phyloP scores from a whole-genome alignment of 2,888 invertebrate genomes.

The Rhyacophila evoluta region DNA sequence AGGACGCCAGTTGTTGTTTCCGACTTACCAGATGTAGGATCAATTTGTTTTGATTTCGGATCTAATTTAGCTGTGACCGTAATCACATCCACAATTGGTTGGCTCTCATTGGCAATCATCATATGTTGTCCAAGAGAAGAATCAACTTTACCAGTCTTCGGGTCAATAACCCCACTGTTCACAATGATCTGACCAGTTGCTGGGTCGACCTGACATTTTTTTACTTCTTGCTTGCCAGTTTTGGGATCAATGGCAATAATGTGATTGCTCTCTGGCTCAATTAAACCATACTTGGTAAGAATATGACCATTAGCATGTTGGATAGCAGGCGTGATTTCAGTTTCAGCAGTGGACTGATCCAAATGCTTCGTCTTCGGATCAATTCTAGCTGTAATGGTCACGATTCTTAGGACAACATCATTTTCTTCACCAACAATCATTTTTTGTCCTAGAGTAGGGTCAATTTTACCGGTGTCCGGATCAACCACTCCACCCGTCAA shows the following conservation, averaged over 20 bases:
- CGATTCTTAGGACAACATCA: constrained; percentile 60
- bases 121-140: constrained; percentile 70
- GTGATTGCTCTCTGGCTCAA: constrained; percentile 74
- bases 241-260: constrained; percentile 65
- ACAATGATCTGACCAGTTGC: constrained; percentile 70
- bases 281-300: constrained; percentile 74
- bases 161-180: constrained; percentile 71
- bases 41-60: constrained; percentile 65
- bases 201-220: constrained; percentile 71
- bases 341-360: constrained; percentile 69
- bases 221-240: constrained; percentile 70
- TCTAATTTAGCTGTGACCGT: constrained; percentile 60
- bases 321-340: constrained; percentile 71
- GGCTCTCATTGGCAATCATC: constrained; percentile 64
- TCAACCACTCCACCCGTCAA: constrained; percentile 70
- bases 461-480: constrained; percentile 72
- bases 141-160: constrained; percentile 72
- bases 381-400: constrained; percentile 63
- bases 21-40: constrained; percentile 65
- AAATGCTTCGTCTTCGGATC: constrained; percentile 66
- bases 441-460: constrained; percentile 74
- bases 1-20: constrained; percentile 59
- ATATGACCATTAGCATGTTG: constrained; percentile 64
- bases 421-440: constrained; percentile 64
- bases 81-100: constrained; percentile 62